Conservation (phyloP, 2,113 vertebrate species). For the Coracopsis vasa region DNA sequence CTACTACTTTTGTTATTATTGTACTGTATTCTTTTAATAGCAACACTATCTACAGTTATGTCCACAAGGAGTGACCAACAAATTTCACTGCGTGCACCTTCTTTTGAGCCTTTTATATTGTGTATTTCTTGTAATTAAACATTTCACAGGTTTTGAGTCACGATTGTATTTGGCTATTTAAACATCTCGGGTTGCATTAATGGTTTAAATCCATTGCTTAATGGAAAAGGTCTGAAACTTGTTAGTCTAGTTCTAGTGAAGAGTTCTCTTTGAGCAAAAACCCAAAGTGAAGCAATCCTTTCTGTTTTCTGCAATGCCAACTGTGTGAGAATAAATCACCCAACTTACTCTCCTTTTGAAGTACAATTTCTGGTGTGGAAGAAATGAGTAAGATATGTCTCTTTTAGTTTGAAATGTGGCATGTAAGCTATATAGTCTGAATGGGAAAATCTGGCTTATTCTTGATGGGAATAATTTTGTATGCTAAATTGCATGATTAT, state of each 20-base stretch:
- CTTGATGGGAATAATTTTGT: neutral
- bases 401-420: neutral
- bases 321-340: neutral
- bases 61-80: neutral
- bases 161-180: neutral
- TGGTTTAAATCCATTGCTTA: neutral
- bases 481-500: neutral
- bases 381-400: neutral
- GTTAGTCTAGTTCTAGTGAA: neutral
- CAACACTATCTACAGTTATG: neutral
- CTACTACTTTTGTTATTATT: neutral
- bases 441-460: neutral
- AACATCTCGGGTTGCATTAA: neutral
- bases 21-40: neutral
- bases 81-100: neutral
- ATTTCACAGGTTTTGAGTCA: neutral
- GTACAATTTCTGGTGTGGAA: slow-evolving; percentile 9
- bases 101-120: neutral
- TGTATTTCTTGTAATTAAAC: neutral
- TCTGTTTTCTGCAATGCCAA: neutral
- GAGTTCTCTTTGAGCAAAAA: neutral
- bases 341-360: neutral
- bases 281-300: neutral
- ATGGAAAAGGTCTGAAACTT: neutral
- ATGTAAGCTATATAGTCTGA: neutral